Evolutionary conservation across 1,140 invertebrate genomes (phyloP), one percentile per base, ranked within the genome.

Genomic region (Babylonia areolata): DNA sequence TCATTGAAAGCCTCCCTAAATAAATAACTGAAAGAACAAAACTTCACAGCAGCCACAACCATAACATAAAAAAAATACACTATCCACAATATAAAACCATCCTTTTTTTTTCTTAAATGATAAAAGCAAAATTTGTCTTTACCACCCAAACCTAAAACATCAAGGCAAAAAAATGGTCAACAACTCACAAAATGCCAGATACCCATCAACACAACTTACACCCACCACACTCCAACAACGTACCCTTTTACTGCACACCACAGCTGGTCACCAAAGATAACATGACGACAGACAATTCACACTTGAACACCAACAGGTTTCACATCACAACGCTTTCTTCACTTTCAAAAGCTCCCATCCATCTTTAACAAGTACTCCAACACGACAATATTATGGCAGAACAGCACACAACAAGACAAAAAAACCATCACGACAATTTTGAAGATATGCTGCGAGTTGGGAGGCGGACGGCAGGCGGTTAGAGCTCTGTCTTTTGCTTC

Each of bases 401-500:
- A 84, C n/a, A 42, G 71, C 46, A 51, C 54, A 28, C 31, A 75
- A 35, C 46, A 15, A 46, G 39, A 33, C 40, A 46, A 85, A 46
- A 85, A 37, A 64, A 51, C 11, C 37, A 11, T 71, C 71, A 84
- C 11, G 39, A 84, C 37, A 46, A 75, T 46, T 15, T 77, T 6
- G 20, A 23, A 71, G 5, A 71, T 69, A 35, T 23, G 42, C 58
- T 31, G 81, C 54, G n/a, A n/a, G n/a, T n/a, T n/a, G n/a, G n/a
- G n/a, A n/a, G n/a, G n/a, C n/a, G n/a, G n/a, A n/a, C n/a, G n/a
- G n/a, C n/a, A n/a, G n/a, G n/a, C n/a, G 46, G 77, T 89, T 92
- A 93, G 79, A 92, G 89, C 81, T 92, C 92, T 81, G 92, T 92
- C 84, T 89, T 91, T 37, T 89, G 87, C 40, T 88, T 88, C 17